Evolutionary conservation across 2,797 vertebrate species (phyloP).

Genomic region (Cirrhinus mrigala): DNA sequence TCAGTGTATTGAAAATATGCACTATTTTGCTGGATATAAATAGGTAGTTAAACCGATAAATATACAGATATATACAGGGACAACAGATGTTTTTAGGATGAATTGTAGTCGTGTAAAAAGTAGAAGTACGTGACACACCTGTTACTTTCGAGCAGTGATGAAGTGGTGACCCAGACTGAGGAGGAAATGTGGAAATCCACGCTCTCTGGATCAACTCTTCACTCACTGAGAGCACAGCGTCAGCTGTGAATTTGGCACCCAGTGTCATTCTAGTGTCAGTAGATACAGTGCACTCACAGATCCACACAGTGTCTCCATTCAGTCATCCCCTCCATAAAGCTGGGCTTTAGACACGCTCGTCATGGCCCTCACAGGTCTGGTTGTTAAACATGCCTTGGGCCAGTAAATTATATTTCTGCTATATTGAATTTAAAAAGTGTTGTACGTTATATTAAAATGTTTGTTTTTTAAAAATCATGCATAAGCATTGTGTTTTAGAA

Average conservation of each 20-base stretch:
- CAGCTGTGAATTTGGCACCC: slow-evolving; percentile 54
- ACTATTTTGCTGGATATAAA: background rate
- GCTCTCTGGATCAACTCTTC: slow-evolving; percentile 55
- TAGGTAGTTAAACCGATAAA: too few relatives aligned
- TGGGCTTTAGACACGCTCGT: slow-evolving; percentile 53
- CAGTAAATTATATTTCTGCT: background rate
- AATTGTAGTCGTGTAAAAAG: background rate
- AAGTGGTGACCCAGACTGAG: slow-evolving; percentile 51
- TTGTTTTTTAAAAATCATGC: background rate
- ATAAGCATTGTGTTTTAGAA: background rate
- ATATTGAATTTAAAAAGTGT: background rate
- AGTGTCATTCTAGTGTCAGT: background rate
- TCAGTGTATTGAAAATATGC: background rate
- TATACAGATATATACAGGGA: background rate
- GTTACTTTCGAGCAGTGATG: slow-evolving; percentile 56
- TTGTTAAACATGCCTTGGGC: background rate
- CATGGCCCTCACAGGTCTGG: slow-evolving; percentile 7
- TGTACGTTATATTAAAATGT: background rate
- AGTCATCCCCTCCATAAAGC: slow-evolving; percentile 17
- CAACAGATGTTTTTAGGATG: background rate
- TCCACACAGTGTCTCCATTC: slow-evolving; percentile 51
- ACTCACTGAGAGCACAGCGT: slow-evolving; percentile 44
- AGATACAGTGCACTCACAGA: slow-evolving; percentile 22
- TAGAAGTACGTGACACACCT: slow-evolving; percentile 55
- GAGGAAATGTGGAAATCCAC: slow-evolving; percentile 62